Evolutionary conservation across 2,113 vertebrate genomes (phyloP), one percentile per base, ranked within the genome.

Genomic region (Poeciliopsis occidentalis): DNA sequence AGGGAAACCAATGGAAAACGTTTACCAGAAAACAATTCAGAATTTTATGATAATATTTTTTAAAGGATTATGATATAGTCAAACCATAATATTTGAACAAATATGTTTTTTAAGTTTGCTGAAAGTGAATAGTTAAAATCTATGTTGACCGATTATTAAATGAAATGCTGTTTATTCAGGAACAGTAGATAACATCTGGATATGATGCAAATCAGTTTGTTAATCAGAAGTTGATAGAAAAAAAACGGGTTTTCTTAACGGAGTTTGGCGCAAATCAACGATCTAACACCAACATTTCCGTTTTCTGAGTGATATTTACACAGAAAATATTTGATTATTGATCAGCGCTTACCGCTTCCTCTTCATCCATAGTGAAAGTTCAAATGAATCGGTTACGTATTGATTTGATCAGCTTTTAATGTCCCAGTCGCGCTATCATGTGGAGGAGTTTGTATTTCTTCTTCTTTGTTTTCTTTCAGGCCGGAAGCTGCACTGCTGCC

Each of bases 301-400:
- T 30, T 60, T 32, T n/a, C 51, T 57, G 17, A 3, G 39, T 4
- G 15, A 60, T 5, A 27, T 19, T 37, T 61, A 6, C 1, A 4
- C 62, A 8, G 6, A 8, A 13, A 12, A 6, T 30, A 17, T 17
- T 22, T 17, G 64, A 30, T 41, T 32, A 32, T 32, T n/a, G 0
- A 19, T 12, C 6, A 4, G 1, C 8, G 12, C 3, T 80, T 60
- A 91, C 89, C 76, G 84, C 82, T 0, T 83, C n/a, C 22, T 88
- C 85, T 0, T 86, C 89, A 37, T 91, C 87, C 87, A 91, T 91
- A 0, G 22, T 30, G n/a, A 4, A 3, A 22, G 31, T 1, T 4
- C 4, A 3, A 13, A 11, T 3, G 44, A 15, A 12, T 13, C 4
- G 12, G 11, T 1, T 0, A 41, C 37, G 7, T 4, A 27, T 15